Percentiles rank a stretch among this genome's conserved stretches.
Conservation (phyloP, 1,140 invertebrate genomes). For the Dendrolimus kikuchii region DNA sequence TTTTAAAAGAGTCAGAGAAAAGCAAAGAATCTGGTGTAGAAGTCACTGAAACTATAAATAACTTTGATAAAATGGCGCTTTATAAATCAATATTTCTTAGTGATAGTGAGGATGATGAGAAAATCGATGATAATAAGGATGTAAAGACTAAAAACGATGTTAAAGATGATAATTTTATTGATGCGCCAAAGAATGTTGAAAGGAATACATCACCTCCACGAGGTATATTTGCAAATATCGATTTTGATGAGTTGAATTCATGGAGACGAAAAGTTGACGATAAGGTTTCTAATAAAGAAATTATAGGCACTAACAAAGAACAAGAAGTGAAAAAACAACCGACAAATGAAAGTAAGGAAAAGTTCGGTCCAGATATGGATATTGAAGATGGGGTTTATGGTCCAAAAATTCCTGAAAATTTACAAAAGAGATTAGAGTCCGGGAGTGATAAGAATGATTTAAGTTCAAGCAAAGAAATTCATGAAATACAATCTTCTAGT, state of each 20-base stretch:
- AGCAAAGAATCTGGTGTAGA: constrained; percentile 29
- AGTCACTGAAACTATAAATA: constrained; percentile 59
- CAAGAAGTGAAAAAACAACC: neutral
- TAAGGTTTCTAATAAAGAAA: constrained; percentile 18
- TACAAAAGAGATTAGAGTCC: constrained; percentile 34
- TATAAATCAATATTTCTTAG: constrained; percentile 79
- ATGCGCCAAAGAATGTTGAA: constrained; percentile 54
- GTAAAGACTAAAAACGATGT: constrained; percentile 8
- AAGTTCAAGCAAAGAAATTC: neutral
- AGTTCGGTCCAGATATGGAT: constrained; percentile 14
- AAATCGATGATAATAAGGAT: constrained; percentile 23
- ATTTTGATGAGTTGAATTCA: constrained; percentile 74
- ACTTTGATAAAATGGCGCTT: constrained; percentile 76
- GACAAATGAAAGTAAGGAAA: constrained; percentile 12
- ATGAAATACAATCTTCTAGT: constrained; percentile 33
- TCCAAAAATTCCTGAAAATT: constrained; percentile 71
- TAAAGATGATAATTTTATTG: constrained; percentile 29
- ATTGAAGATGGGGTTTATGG: constrained; percentile 64
- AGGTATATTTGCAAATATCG: constrained; percentile 83
- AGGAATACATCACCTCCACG: constrained; percentile 79
- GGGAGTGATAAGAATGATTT: neutral
- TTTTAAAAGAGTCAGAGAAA: constrained; percentile 62
- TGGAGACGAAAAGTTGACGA: constrained; percentile 52
- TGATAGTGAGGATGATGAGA: constrained; percentile 73
- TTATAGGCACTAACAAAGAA: neutral